These are phyloP conservation scores for Eurosta solidaginis DNA, from an alignment of 1,140 invertebrate species.

Conservation along the genomic window DNA sequence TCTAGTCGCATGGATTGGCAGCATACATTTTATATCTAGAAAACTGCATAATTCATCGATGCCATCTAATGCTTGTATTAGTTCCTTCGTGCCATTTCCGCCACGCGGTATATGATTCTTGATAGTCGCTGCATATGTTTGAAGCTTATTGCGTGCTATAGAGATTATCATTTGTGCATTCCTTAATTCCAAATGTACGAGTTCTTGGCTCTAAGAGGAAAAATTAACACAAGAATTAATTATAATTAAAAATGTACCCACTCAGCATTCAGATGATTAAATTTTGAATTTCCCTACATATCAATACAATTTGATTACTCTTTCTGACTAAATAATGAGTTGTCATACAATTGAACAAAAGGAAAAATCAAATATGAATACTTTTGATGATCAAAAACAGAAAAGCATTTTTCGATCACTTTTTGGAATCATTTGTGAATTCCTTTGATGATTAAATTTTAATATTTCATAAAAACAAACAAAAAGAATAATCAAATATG, in stretches of 20 bases:
- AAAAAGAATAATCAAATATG: too few relatives aligned
- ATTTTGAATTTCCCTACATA: too few relatives aligned
- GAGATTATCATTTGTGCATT: constrained; percentile 59
- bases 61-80: constrained; percentile 57
- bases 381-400: too few relatives aligned
- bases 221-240: not conserved
- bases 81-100: constrained; percentile 43
- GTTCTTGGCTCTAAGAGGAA: constrained; percentile 53
- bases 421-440: too few relatives aligned
- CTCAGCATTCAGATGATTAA: too few relatives aligned
- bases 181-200: constrained; percentile 57
- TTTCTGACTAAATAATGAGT: too few relatives aligned
- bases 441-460: too few relatives aligned
- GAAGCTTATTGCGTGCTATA: constrained; percentile 56
- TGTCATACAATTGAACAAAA: too few relatives aligned
- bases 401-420: too few relatives aligned
- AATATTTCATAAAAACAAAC: too few relatives aligned
- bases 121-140: constrained; percentile 55
- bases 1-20: constrained; percentile 42
- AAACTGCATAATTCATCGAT: constrained; percentile 60
- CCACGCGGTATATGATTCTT: constrained; percentile 48
- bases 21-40: constrained; percentile 50
- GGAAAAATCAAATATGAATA: too few relatives aligned
- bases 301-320: too few relatives aligned
- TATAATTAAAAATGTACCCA: not conserved